Percentiles rank a stretch among this genome's conserved stretches.
Evolutionary conservation across 1,140 invertebrate species (phyloP).

Genomic region (Paralvinella palmiformis): DNA sequence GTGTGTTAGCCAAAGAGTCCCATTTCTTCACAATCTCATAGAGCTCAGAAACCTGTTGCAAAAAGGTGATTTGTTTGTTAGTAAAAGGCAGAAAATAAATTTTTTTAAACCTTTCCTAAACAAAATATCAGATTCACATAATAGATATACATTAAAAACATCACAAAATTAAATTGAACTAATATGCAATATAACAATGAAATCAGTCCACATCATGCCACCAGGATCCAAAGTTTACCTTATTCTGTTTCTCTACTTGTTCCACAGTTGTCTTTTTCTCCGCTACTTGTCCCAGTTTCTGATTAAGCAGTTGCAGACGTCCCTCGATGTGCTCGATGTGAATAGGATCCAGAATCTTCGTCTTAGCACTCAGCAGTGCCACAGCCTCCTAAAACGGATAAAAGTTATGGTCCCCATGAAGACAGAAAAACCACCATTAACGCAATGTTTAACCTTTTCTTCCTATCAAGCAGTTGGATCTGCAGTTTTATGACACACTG

Average conservation of each 20-base stretch:
- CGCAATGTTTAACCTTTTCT: too few species aligned
- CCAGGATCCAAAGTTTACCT: too few species aligned
- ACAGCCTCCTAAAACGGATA: slow-evolving; percentile 58
- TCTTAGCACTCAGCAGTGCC: slow-evolving; percentile 66
- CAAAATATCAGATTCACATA: not conserved
- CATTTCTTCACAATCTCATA: slow-evolving; percentile 81
- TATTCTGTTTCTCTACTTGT: slow-evolving; percentile 71
- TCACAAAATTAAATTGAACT: too few species aligned
- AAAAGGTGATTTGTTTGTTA: too few species aligned
- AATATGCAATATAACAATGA: too few species aligned
- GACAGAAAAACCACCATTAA: too few species aligned
- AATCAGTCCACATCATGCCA: too few species aligned
- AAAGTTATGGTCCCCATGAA: not conserved
- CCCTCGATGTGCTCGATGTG: slow-evolving; percentile 78
- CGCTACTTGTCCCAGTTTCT: slow-evolving; percentile 69
- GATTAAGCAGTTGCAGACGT: slow-evolving; percentile 63
- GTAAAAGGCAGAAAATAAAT: too few species aligned
- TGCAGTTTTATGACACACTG: too few species aligned
- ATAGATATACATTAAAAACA: not conserved
- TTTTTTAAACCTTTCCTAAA: not conserved
- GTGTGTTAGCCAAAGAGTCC: slow-evolving; percentile 66
- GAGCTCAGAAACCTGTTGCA: slow-evolving; percentile 66
- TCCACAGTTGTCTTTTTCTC: slow-evolving; percentile 62
- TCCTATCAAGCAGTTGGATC: too few species aligned
- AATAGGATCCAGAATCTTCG: slow-evolving; percentile 69